phyloP scores from a whole-genome alignment of 1,140 invertebrate genomes.

The Augochlora pura region DNA sequence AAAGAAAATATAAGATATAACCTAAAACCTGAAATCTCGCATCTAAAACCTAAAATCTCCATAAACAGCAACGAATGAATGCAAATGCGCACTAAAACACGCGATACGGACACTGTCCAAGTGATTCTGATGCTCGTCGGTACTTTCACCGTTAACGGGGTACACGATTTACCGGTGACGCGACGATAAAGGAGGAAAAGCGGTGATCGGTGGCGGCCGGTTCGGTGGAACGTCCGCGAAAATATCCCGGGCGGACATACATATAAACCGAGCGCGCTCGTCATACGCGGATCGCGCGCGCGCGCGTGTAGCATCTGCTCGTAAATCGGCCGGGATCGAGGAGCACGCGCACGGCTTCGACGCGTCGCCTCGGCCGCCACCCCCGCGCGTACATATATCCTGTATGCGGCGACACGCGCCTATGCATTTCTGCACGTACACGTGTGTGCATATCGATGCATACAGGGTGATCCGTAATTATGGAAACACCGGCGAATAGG shows the following conservation, averaged over 20 bases:
- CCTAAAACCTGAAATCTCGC: no score
- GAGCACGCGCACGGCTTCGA: background rate
- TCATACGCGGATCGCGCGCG: slow-evolving; percentile 44
- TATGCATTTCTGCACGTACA: slow-evolving; percentile 37
- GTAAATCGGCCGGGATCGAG: slow-evolving; percentile 56
- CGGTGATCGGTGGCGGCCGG: background rate
- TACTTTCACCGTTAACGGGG: no score
- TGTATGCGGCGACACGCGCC: slow-evolving; percentile 25
- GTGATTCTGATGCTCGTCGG: no score
- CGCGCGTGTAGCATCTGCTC: slow-evolving; percentile 26
- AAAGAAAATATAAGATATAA: no score
- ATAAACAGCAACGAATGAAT: no score
- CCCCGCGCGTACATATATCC: background rate
- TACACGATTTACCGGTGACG: no score
- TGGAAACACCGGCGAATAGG: no score
- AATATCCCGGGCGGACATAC: slow-evolving; percentile 23
- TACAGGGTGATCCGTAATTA: slow-evolving; percentile 2
- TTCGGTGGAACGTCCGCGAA: slow-evolving; percentile 1
- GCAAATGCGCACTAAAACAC: no score
- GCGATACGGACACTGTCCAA: no score
- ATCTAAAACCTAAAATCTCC: no score
- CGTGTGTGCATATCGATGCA: slow-evolving; percentile 16
- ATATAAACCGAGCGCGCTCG: background rate
- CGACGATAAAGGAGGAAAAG: background rate
- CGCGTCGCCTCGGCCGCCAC: background rate